Evolutionary conservation across 2,888 invertebrate genomes (phyloP).

Genomic region (Exephanes ischioxanthus): DNA sequence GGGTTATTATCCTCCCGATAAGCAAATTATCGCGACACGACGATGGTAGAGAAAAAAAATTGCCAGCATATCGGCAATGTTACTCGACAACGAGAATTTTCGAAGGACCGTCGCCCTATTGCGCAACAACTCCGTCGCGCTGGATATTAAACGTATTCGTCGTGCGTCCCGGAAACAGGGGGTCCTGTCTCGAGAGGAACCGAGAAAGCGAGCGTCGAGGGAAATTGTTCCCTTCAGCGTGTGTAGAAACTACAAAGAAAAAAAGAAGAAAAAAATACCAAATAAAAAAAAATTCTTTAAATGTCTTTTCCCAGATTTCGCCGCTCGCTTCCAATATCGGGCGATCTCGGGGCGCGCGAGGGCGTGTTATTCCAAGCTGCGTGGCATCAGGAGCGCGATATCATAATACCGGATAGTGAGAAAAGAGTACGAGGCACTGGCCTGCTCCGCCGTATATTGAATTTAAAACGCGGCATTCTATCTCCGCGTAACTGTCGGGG

Average conservation of each 20-base stretch:
- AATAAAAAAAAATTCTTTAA: slow-evolving; percentile 27
- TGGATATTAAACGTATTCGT: slow-evolving; percentile 77
- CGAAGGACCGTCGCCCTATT: neutral
- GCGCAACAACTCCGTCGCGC: slow-evolving; percentile 60
- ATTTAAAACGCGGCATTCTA: slow-evolving; percentile 49
- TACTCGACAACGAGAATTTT: slow-evolving; percentile 22
- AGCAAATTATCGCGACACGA: neutral
- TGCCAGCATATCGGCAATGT: neutral
- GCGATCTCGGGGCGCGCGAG: slow-evolving; percentile 40
- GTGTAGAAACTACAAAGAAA: slow-evolving; percentile 16
- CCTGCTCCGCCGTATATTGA: slow-evolving; percentile 46
- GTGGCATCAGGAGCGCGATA: slow-evolving; percentile 45
- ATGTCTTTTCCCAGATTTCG: slow-evolving; percentile 66
- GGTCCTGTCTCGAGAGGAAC: neutral
- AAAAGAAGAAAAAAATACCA: neutral
- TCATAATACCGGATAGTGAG: slow-evolving; percentile 41
- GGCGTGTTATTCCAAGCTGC: slow-evolving; percentile 43
- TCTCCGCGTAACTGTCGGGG: slow-evolving; percentile 2
- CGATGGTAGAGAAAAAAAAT: neutral
- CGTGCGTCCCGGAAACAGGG: slow-evolving; percentile 68
- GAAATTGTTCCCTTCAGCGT: slow-evolving; percentile 19
- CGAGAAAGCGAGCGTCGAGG: neutral
- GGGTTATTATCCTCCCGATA: neutral
- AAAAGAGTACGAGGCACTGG: neutral
- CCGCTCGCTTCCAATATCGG: slow-evolving; percentile 77